Evolutionary conservation across 2,113 vertebrate genomes (phyloP), one percentile per base, ranked within the genome.

Genomic region (Geothlypis trichas): DNA sequence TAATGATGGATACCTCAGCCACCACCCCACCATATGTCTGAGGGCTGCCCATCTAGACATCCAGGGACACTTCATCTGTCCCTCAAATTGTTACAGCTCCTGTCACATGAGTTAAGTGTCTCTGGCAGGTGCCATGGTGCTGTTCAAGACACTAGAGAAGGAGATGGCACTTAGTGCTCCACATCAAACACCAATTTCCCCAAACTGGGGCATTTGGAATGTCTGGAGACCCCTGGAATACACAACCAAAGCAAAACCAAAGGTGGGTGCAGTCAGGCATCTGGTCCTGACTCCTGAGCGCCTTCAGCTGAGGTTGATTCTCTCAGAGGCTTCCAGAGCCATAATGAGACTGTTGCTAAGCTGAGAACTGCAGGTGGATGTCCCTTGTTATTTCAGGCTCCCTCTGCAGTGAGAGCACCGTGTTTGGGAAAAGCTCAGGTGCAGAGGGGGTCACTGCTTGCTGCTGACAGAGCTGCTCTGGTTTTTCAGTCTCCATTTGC

Each of bases 1-100:
- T 7, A 37, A 26, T 3, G 15, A 7, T 1, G 18, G 17, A 6
- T 80, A 41, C 10, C 65, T 55, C 68, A 84, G 55, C 8, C 41
- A 26, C 24, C 59, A 8, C 33, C 9, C 16, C 13, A 71, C 23
- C 3, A 0, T 9, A 2, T 1, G 0, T 26, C 39, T 0, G 0
- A 66, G 33, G 16, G 7, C 3, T 87, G 28, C 44, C 80, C 37
- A 30, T 14, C 9, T 27, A 35, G 21, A 42, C 41, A 33, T 21
- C 12, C 47, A 62, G 47, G 31, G 55, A 33, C 17, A 11, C 2
- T 42, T 78, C n/a, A 15, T 7, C 69, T 82, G 35, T 47, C 74
- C 37, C 46, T 66, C 22, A 42, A 7, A 69, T 7, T 19, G 24
- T 9, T 67, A 6, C 12, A 37, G 52, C 27, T 52, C 13, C 0